Percentiles rank a stretch among this genome's conserved stretches.
These are phyloP conservation scores for Drosophila kuntzei DNA, from an alignment of 2,888 invertebrate genomes.

Conservation along the genomic window DNA sequence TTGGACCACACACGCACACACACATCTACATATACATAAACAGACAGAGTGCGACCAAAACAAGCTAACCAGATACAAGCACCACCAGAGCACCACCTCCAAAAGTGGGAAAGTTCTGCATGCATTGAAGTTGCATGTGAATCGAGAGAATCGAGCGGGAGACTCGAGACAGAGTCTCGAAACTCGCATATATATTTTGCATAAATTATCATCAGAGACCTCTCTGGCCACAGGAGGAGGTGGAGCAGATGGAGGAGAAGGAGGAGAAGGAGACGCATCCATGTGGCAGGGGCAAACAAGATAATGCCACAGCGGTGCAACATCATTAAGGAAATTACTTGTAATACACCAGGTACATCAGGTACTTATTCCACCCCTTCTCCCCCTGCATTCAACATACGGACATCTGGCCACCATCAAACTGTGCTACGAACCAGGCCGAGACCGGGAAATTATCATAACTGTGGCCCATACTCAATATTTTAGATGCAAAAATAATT, in stretches of 20 bases:
- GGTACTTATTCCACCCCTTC: slow-evolving; percentile 52
- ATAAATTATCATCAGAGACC: slow-evolving; percentile 69
- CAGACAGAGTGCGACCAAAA: slow-evolving; percentile 24
- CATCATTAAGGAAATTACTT: slow-evolving; percentile 81
- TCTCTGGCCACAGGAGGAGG: slow-evolving; percentile 22
- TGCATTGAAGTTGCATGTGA: slow-evolving; percentile 40
- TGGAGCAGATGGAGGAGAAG: background rate
- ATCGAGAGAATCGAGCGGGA: slow-evolving; percentile 18
- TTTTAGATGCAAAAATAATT: slow-evolving; percentile 75
- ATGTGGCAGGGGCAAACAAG: slow-evolving; percentile 69
- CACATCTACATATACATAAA: background rate
- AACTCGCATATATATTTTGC: slow-evolving; percentile 71
- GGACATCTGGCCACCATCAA: slow-evolving; percentile 24
- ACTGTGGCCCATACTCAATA: slow-evolving; percentile 68
- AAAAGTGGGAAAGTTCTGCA: slow-evolving; percentile 58
- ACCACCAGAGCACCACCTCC: slow-evolving; percentile 40
- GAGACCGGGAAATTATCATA: slow-evolving; percentile 69
- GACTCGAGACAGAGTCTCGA: slow-evolving; percentile 23
- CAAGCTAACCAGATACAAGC: slow-evolving; percentile 44
- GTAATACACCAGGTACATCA: slow-evolving; percentile 72
- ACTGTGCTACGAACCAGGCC: slow-evolving; percentile 24
- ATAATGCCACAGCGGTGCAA: slow-evolving; percentile 76
- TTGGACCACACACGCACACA: slow-evolving; percentile 78
- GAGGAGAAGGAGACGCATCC: slow-evolving; percentile 13
- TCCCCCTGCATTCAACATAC: too few species aligned